Base-by-base conservation (phyloP, 37 sponge, comb jelly and placozoan species). In the Axinella damicornis region DNA sequence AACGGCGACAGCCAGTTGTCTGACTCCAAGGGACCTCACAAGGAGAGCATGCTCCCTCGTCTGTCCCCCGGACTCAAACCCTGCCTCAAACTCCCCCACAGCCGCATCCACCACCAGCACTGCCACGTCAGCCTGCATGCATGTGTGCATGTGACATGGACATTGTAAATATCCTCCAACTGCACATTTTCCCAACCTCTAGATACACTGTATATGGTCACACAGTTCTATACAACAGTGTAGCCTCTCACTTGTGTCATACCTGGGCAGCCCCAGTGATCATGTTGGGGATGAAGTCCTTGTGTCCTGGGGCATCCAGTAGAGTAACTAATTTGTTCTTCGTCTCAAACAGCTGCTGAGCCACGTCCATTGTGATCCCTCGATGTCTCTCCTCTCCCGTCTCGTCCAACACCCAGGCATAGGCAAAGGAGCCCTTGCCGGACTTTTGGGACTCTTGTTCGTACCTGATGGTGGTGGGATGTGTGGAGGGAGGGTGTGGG, bases 371-470 rank as follows among this genome's bases (percentile, higher is more conserved):
- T 0, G 99, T 99, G 24, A 99, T 95, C 16, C 99, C 99, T 35
- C 99, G 46, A 27, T 80, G 69, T 27, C 96, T 85, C 79, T 99
- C 99, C 67, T 99, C 99, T 32, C 97, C 99, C 5, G 97, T 97
- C 71, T 99, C 97, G 80, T 99, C 99, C 60, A 99, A 82, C 2
- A 99, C 92, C 99, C 99, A 99, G 0, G 99, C 99, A 89, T 89
- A 99, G 15, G 94, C 94, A 85, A 99, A 99, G 18, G 99, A 97
- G 19, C 91, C 87, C 56, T 99, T 99, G 6, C 99, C 99, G 2
- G 92, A 55, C 58, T 95, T 96, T 53, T 76, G 84, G 1, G 91
- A 90, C 70, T 97, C 98, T 28, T 73, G 63, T 59, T 95, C 96
- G 73, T 90, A 95, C 41, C 94, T 92, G n/a, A n/a, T n/a, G n/a